These are phyloP conservation scores for Drosophila testacea DNA, from an alignment of 2,888 invertebrate species.

Conservation along the genomic window DNA sequence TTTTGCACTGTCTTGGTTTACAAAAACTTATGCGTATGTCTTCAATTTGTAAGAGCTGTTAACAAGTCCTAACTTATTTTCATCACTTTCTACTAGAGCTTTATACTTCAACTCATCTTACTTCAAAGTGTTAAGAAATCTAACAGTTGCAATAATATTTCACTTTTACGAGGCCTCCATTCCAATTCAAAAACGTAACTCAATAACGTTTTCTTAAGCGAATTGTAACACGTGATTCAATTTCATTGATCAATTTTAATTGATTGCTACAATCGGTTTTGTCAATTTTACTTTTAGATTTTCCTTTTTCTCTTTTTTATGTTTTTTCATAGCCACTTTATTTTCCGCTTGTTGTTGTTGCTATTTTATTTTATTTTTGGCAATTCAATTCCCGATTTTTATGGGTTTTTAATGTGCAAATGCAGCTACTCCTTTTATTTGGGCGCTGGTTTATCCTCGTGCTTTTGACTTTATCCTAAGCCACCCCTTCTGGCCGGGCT, in stretches of 20 bases:
- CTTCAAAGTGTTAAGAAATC: background rate
- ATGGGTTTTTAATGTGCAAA: conserved; percentile 77
- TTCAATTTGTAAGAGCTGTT: too few species aligned
- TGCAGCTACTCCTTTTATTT: conserved; percentile 71
- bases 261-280: conserved; percentile 73
- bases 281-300: conserved; percentile 38
- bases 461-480: conserved; percentile 1
- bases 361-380: conserved; percentile 34
- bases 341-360: conserved; percentile 46
- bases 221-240: conserved; percentile 79
- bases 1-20: too few species aligned
- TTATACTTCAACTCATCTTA: background rate
- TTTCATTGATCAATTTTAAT: conserved; percentile 77
- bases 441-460: conserved; percentile 13
- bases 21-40: too few species aligned
- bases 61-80: too few species aligned
- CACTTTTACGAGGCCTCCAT: conserved; percentile 25
- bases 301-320: conserved; percentile 23
- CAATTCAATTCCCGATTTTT: conserved; percentile 71
- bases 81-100: too few species aligned
- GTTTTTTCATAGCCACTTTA: conserved; percentile 69
- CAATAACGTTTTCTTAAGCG: conserved; percentile 31
- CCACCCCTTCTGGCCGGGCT: conserved; percentile 39
- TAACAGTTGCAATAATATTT: background rate
- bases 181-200: conserved; percentile 34